Base-by-base conservation (phyloP, 1,140 invertebrate species). In the Drosophila baimaii region DNA sequence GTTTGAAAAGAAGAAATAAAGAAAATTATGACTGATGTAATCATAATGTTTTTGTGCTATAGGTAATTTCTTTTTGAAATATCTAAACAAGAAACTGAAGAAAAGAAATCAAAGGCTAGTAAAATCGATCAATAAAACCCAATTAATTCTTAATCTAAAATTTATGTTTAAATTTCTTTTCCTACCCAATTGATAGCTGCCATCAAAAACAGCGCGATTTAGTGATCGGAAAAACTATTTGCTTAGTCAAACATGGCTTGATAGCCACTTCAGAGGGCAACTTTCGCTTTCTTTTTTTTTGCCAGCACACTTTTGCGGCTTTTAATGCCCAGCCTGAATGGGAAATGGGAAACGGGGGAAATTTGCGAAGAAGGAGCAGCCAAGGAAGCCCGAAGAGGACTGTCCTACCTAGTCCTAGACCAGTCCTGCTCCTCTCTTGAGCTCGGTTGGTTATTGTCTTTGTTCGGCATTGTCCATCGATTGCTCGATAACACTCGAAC, bases 401-500 rank as follows among this genome's bases (percentile, higher is more conserved):
- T 27, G 12, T 19, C 44, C 15, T 33, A 33, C 21, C 19, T 58
- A 39, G 25, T 49, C 49, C n/a, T n/a, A n/a, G 47, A 25, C n/a
- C 19, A 21, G 19, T 65, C 29, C 44, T 43, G 9, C 37, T 25
- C 21, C 41, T 7, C 44, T 27, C 27, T 57, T 33, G 51, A 35
- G 31, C 55, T 52, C 47, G 25, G 37, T 15, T 54, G 61, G 63
- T 68, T 57, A 81, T 77, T 74, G 74, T 75, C 64, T 70, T 79
- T 78, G 82, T 88, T 65, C 69, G 65, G 82, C 69, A 71, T 72
- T 82, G 82, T 86, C 82, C 83, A 88, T 88, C 72, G 84, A 86
- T 81, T 88, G 84, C 83, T 79, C 46, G 79, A 86, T 81, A 88
- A 82, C 83, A 79, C 83, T 88, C 81, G 84, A 80, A 62, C 72